Evolutionary conservation across 1,140 invertebrate species (phyloP), one percentile per base, ranked within the genome.

Genomic region (Drosophila grimshawi): DNA sequence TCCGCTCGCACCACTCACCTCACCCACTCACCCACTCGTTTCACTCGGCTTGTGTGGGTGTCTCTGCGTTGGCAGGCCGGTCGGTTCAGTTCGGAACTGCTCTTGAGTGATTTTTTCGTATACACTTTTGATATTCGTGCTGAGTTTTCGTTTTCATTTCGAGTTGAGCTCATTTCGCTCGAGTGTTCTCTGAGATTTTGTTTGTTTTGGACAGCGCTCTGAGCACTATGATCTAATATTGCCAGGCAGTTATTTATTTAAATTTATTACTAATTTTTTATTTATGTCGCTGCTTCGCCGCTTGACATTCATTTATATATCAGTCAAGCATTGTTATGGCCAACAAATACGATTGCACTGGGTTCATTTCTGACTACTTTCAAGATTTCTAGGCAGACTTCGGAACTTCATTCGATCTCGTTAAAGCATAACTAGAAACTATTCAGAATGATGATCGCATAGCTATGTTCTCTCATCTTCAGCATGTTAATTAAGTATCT

Each of bases 241-340:
- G 86, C 68, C 74, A 79, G 78, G 74, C 85, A 88, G 74, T 86
- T 89, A 89, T 89, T 88, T 88, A 89, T 88, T 88, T 89, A 89
- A 89, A 89, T 89, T 89, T 89, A 89, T 89, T 89, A 79, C 75
- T 66, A 81, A 89, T 85, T 90, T 86, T 89, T 85, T 89, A 85
- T 85, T 78, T 77, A 78, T 78, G 82, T 67, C 45, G 67, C 64
- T 74, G 35, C 67, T 74, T 69, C 60, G 66, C 73, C 64, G 61
- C 75, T 83, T 88, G 85, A 89, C 85, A 89, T 89, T 89, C 85
- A 85, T 89, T 90, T 89, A 69, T 78, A 82, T 76, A 88, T 76
- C 82, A 86, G 76, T 88, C 77, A 80, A 80, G 71, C 73, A 80
- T 62, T 80, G 65, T 55, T 66, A 49, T 35, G 53, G 78, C 55